These are phyloP conservation scores for Melanotaenia boesemani DNA, from an alignment of 2,797 vertebrate genomes.

Conservation along the genomic window DNA sequence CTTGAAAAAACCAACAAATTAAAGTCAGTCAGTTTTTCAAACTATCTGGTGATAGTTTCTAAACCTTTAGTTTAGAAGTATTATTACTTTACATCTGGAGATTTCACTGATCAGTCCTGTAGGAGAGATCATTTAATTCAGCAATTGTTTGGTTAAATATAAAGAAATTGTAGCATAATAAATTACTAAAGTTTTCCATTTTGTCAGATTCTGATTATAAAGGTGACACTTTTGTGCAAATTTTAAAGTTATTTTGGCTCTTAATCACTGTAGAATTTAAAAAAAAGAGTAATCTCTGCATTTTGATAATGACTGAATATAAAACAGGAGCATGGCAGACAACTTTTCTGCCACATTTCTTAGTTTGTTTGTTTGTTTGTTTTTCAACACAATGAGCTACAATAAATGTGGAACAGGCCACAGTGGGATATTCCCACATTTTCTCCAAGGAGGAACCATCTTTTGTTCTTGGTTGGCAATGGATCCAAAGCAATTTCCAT, in stretches of 20 bases:
- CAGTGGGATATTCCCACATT: conserved; percentile 58
- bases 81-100: conserved; percentile 7
- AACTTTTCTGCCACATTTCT: conserved; percentile 18
- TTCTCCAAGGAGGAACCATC: conserved; percentile 53
- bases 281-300: not conserved
- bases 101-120: conserved; percentile 11
- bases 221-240: not conserved
- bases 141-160: not conserved
- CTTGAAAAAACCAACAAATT: conserved; percentile 43
- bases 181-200: not conserved
- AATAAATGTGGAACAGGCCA: conserved; percentile 69
- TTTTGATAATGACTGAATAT: not conserved
- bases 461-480: conserved; percentile 66
- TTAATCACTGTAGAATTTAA: not conserved
- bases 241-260: not conserved
- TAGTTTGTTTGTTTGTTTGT: conserved; percentile 4
- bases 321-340: conserved; percentile 4
- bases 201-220: not conserved
- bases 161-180: not conserved
- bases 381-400: conserved; percentile 33
- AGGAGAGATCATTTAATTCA: not conserved
- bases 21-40: conserved; percentile 14
- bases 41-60: conserved; percentile 31
- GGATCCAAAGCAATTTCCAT: conserved; percentile 58
- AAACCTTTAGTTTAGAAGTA: conserved; percentile 41